A percentile compares a stretch with the other conserved stretches of the same genome.
These are phyloP conservation scores for Eristalinus sepulchralis DNA, from an alignment of 2,888 invertebrate species.

Conservation along the genomic window DNA sequence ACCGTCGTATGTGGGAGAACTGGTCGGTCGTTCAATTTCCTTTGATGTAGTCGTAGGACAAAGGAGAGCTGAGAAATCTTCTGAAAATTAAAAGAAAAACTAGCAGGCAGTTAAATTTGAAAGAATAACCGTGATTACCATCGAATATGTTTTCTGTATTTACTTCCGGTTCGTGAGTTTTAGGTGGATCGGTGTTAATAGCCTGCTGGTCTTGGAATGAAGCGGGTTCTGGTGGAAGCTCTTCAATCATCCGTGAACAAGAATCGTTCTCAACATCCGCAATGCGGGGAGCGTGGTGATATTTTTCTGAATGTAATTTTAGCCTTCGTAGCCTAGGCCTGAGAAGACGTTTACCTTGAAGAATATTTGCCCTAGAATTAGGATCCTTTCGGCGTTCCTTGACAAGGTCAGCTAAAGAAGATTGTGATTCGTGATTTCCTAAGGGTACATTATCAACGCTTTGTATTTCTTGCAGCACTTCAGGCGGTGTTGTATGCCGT, in stretches of 20 bases:
- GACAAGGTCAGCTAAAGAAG: too few species aligned
- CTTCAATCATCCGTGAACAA: background rate
- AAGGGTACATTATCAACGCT: too few species aligned
- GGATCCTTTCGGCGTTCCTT: background rate
- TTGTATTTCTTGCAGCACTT: too few species aligned
- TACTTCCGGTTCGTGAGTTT: too few species aligned
- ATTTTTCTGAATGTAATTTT: background rate
- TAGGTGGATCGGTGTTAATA: too few species aligned
- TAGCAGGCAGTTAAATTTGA: too few species aligned
- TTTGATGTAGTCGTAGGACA: background rate
- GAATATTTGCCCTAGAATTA: background rate
- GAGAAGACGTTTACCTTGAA: background rate
- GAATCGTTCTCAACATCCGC: background rate
- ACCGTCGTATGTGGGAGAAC: background rate
- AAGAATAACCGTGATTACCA: too few species aligned
- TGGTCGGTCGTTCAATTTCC: background rate
- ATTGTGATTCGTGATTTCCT: too few species aligned
- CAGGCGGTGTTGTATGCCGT: too few species aligned
- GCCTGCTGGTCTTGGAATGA: too few species aligned
- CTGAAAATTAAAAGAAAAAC: background rate
- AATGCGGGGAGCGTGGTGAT: background rate
- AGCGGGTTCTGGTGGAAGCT: too few species aligned
- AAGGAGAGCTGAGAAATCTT: background rate
- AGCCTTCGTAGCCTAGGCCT: background rate
- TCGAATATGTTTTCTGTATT: too few species aligned